Percentiles rank a stretch among this genome's conserved stretches.
phyloP scores from a whole-genome alignment of 2,113 vertebrate species.

The Oryzias curvinotus region DNA sequence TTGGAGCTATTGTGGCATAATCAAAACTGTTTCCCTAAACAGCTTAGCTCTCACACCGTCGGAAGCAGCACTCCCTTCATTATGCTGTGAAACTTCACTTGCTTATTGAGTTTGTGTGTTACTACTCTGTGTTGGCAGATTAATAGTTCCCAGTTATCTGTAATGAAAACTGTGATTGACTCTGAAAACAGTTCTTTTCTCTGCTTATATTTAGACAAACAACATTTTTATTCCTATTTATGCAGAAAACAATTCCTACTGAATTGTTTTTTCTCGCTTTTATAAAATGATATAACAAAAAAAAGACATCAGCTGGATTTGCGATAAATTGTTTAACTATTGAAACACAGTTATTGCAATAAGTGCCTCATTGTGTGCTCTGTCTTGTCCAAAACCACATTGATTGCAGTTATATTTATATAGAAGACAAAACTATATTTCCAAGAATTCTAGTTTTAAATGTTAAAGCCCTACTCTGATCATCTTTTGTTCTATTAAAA shows the following conservation, averaged over 20 bases:
- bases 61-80: not conserved
- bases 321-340: not conserved
- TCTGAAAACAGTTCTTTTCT: not conserved
- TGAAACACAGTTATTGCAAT: not conserved
- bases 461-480: no score
- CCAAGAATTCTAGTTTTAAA: no score
- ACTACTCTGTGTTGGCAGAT: slow-evolving; percentile 3
- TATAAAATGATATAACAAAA: not conserved
- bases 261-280: not conserved
- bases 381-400: not conserved
- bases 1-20: no score
- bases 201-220: not conserved
- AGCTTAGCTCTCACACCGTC: no score
- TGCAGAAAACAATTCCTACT: not conserved
- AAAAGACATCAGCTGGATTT: slow-evolving; percentile 2
- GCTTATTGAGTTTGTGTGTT: slow-evolving; percentile 26
- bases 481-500: no score
- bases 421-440: no score
- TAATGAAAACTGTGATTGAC: slow-evolving; percentile 15
- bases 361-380: not conserved
- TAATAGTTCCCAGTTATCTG: not conserved
- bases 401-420: no score
- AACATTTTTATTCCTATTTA: not conserved
- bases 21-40: no score
- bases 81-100: slow-evolving; percentile 20